Evolutionary conservation across 2,113 vertebrate species (phyloP).

Genomic region (Phylloscopus whistleri): DNA sequence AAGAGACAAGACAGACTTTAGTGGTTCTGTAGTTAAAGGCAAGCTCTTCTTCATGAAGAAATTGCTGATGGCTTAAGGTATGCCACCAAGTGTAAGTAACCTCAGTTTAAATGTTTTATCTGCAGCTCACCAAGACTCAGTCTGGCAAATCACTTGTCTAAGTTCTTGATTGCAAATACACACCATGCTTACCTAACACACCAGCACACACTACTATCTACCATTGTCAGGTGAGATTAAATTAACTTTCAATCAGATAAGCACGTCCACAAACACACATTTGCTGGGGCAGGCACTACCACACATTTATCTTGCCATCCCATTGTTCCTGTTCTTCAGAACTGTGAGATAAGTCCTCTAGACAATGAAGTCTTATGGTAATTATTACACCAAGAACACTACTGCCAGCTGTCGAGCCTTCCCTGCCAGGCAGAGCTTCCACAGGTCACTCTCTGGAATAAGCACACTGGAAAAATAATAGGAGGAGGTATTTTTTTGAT

Average conservation of each 20-base stretch:
- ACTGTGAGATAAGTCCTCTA: neutral
- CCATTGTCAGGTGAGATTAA: conserved; percentile 43
- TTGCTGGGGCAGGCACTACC: neutral
- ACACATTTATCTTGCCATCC: neutral
- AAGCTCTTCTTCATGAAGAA: neutral
- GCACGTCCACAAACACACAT: neutral
- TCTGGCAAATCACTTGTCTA: neutral
- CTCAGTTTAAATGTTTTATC: neutral
- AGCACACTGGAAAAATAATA: neutral
- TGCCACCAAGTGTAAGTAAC: neutral
- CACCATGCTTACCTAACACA: neutral
- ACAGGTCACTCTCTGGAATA: neutral
- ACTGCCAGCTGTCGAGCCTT: neutral
- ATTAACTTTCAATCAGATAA: conserved; percentile 56
- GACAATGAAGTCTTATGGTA: neutral
- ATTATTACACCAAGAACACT: neutral
- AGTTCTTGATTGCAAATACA: neutral
- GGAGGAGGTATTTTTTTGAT: neutral
- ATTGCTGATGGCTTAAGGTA: neutral
- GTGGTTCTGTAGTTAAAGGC: neutral
- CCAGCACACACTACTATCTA: neutral
- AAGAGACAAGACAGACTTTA: neutral
- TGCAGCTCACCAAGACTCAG: neutral
- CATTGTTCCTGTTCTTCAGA: conserved; percentile 33
- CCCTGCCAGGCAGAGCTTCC: neutral